phyloP scores from a whole-genome alignment of 2,888 invertebrate genomes.

The Drosophila trichaetosa region DNA sequence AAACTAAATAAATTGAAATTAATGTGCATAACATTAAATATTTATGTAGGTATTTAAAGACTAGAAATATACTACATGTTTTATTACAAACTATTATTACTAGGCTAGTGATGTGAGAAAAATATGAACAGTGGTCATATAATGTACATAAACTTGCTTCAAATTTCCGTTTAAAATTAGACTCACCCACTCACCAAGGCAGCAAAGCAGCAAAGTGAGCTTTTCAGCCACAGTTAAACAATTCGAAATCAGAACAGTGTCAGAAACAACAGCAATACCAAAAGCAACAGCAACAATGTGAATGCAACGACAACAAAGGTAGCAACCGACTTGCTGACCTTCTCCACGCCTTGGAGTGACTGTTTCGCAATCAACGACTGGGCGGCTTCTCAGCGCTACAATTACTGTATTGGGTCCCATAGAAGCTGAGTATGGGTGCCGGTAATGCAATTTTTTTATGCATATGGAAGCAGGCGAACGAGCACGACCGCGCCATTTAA shows the following conservation, averaged over 20 bases:
- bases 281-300: constrained; percentile 46
- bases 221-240: constrained; percentile 29
- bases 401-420: constrained; percentile 37
- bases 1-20: not conserved
- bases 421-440: constrained; percentile 21
- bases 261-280: constrained; percentile 46
- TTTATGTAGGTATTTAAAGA: not conserved
- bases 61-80: not conserved
- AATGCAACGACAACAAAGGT: constrained; percentile 62
- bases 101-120: not conserved
- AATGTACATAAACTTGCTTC: constrained; percentile 13
- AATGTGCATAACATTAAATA: not conserved
- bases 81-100: not conserved
- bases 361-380: constrained; percentile 67
- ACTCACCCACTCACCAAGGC: constrained; percentile 48
- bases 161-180: constrained; percentile 29
- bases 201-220: constrained; percentile 15
- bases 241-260: constrained; percentile 59
- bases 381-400: constrained; percentile 59
- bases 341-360: constrained; percentile 64
- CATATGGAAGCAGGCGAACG: constrained; percentile 46
- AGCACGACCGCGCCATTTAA: constrained; percentile 59
- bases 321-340: constrained; percentile 70
- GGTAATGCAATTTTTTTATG: constrained; percentile 31
- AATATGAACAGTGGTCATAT: not conserved